These are phyloP conservation scores for Corythornis cristatus DNA, from an alignment of 2,113 vertebrate species.

Conservation along the genomic window DNA sequence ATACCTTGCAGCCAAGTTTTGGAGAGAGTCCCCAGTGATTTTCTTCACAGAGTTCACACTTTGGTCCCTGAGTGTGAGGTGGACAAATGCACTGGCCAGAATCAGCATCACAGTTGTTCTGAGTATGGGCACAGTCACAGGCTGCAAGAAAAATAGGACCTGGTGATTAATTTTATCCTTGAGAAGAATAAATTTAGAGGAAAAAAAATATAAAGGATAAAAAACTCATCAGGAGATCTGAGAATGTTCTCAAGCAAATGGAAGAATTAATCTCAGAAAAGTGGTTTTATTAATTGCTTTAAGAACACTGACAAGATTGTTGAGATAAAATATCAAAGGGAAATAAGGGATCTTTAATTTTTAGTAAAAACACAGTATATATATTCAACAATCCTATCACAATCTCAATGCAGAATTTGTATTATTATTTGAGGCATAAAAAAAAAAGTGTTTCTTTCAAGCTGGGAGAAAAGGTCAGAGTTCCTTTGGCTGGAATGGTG, in stretches of 20 bases:
- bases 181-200: neutral
- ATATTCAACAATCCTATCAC: neutral
- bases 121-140: slow-evolving; percentile 89
- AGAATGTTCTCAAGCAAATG: neutral
- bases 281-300: neutral
- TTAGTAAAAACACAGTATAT: neutral
- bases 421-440: neutral
- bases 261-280: neutral
- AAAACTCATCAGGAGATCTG: neutral
- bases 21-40: slow-evolving; percentile 84
- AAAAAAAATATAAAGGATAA: neutral
- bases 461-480: neutral
- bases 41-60: slow-evolving; percentile 83
- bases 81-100: slow-evolving; percentile 89
- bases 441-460: neutral
- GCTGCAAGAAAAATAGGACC: slow-evolving; percentile 70
- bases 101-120: slow-evolving; percentile 82
- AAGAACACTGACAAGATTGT: neutral
- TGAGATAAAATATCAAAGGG: neutral
- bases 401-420: neutral
- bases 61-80: slow-evolving; percentile 81
- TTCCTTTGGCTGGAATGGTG: neutral
- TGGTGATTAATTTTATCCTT: neutral
- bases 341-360: neutral
- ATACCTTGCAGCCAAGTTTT: slow-evolving; percentile 87